Evolutionary conservation across 92 coral and sea anemone genomes (phyloP), one percentile per base, ranked within the genome.

Genomic region (Epizoanthus scotinus): DNA sequence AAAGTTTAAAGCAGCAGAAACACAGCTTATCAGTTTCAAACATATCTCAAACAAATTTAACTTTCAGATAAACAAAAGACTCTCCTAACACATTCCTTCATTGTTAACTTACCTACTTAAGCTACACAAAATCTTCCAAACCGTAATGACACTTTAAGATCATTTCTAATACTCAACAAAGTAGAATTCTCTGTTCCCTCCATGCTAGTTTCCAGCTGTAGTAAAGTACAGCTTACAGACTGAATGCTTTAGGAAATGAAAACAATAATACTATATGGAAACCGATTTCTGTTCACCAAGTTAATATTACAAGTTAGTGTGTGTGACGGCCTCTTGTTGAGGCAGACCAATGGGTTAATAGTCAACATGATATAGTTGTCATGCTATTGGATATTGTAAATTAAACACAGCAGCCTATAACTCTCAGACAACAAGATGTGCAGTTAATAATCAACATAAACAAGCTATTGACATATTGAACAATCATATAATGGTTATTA

Each of bases 51-150:
- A 24, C 15, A 38, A 8, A 21, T 18, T 47, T 14, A 47, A 15
- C 52, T 47, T 47, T 47, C 52, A 47, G 10, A 47, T 47, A 20
- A 29, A 31, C 54, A 69, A 31, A 49, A 36, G 40, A 61, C 36
- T 13, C 24, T 8, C 6, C 24, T 13, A 24, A 12, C 21, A 77
- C 71, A 78, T 84, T 67, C 73, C 58, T 78, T 29, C 71, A 67
- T 75, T 75, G 81, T 75, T 49, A 59, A 40, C 81, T 75, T 60
- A 75, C 81, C 81, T 75, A 21, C 10, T 47, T 47, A 47, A 47
- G 12, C 52, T 47, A 10, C 10, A 47, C 17, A 47, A 10, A 47
- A 47, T 47, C 52, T 13, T 47, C 15, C 13, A 13, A 47, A 47
- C 52, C 14, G 52, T 47, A 47, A 47, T 47, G 81, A 54, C 40